Evolutionary conservation across 2,888 invertebrate species (phyloP), one percentile per base, ranked within the genome.

Genomic region (Parapristionchus giblindavisi): DNA sequence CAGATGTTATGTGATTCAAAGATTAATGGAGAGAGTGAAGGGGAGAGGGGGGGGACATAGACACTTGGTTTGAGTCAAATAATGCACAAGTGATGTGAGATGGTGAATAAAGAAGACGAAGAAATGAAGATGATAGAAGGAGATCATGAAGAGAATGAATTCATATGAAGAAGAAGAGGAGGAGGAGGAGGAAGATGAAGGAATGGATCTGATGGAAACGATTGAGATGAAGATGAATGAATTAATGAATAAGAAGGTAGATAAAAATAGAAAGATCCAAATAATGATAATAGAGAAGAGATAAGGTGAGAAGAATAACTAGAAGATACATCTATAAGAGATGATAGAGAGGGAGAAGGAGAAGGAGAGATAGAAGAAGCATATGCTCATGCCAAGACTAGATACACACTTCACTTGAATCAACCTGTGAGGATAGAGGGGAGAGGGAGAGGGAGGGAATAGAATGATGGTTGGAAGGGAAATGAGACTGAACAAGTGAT

Each of bases 51-150:
- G 61, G n/a, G 61, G 40, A 65, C 43, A 65, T 43, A 65, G 63
- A 65, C 63, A 65, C 63, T 65, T 65, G 63, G 43, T 43, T n/a
- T 43, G 43, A 65, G 43, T 65, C 63, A 65, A 65, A 65, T 43
- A 65, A 65, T 43, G 63, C 40, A 43, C 43, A 65, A 65, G 43
- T 43, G 63, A 43, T 65, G 63, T 63, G 63, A 61, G 61, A 32
- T 38, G 61, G 61, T 24, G 43, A 40, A 27, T 65, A 21, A 38
- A 61, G 61, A 27, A 61, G 36, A 34, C n/a, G n/a, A n/a, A n/a
- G n/a, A n/a, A n/a, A 17, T 60, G 21, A 32, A 61, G 61, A 61
- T 38, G 29, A 65, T 11, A 61, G 60, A 61, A 38, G 24, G 38
- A 63, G 63, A 63, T 38, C 24, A 21, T 11, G 24, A 21, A 21